phyloP scores from a whole-genome alignment of 2,113 vertebrate genomes.

The Pristiophorus japonicus region DNA sequence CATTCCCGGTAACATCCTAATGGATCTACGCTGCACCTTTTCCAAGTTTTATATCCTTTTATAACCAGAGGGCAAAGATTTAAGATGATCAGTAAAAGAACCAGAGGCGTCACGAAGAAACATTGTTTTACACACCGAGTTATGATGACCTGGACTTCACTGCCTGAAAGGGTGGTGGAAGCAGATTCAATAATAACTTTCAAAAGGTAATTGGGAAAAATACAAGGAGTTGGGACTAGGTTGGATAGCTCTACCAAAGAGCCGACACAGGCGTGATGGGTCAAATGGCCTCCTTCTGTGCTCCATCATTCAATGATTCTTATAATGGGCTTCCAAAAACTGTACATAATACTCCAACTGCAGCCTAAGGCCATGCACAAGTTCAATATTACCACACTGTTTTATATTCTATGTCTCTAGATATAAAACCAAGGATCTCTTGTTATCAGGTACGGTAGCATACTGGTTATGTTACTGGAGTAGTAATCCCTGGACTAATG shows the following conservation, averaged over 20 bases:
- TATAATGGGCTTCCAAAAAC: background rate
- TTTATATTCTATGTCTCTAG: background rate
- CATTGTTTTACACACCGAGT: background rate
- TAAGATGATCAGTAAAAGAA: background rate
- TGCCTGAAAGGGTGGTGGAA: background rate
- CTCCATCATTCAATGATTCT: background rate
- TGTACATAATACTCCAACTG: background rate
- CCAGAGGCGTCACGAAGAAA: background rate
- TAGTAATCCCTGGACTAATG: no score
- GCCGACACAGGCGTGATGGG: background rate
- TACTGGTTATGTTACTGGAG: no score
- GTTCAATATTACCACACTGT: background rate
- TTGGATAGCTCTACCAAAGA: background rate
- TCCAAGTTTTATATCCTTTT: background rate
- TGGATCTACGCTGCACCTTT: background rate
- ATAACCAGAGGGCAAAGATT: background rate
- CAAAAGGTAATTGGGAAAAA: background rate
- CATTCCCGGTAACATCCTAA: background rate
- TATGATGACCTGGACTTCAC: background rate
- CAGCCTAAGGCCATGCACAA: background rate
- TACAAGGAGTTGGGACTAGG: background rate
- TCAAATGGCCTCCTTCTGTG: background rate
- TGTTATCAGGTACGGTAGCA: no score
- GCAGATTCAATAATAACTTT: background rate
- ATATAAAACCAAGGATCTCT: background rate